A percentile compares a stretch with the other conserved stretches of the same genome.
Evolutionary conservation across 2,113 vertebrate species (phyloP).

Genomic region (Erpornis zantholeuca): DNA sequence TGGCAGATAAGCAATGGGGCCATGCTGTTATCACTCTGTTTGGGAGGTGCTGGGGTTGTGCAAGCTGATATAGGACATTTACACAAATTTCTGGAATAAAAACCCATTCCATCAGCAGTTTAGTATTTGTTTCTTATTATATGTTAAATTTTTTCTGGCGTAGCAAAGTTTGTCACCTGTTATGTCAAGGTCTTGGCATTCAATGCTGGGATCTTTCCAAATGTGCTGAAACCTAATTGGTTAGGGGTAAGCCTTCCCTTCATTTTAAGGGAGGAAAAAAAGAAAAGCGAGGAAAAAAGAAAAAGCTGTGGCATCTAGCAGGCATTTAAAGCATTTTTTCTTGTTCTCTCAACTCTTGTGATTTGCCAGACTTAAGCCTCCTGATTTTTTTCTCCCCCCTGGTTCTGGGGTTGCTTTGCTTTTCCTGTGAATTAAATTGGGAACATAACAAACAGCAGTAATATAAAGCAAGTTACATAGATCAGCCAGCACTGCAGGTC

Average conservation of each 20-base stretch:
- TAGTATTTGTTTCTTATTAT: slow-evolving; percentile 47
- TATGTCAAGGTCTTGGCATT: slow-evolving; percentile 46
- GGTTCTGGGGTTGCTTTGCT: background rate
- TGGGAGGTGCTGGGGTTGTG: background rate
- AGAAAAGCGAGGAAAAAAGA: background rate
- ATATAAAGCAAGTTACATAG: background rate
- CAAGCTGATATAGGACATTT: background rate
- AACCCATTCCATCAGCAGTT: slow-evolving; percentile 49
- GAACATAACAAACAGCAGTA: background rate
- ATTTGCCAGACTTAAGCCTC: background rate
- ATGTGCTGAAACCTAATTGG: slow-evolving; percentile 1
- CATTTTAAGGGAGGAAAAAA: background rate
- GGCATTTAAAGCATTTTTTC: slow-evolving; percentile 7
- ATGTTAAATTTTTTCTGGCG: slow-evolving; percentile 46
- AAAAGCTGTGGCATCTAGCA: slow-evolving; percentile 9
- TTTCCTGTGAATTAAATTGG: background rate
- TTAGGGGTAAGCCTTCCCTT: background rate
- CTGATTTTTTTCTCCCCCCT: background rate
- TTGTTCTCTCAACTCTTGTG: background rate
- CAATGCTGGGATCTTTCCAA: slow-evolving; percentile 12
- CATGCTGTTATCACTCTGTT: background rate
- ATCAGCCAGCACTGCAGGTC: background rate
- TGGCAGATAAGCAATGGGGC: background rate
- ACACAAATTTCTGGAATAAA: slow-evolving; percentile 33
- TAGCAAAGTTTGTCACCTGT: slow-evolving; percentile 21